Conservation (phyloP, 2,888 invertebrate species). For the Eupithecia dodoneata region DNA sequence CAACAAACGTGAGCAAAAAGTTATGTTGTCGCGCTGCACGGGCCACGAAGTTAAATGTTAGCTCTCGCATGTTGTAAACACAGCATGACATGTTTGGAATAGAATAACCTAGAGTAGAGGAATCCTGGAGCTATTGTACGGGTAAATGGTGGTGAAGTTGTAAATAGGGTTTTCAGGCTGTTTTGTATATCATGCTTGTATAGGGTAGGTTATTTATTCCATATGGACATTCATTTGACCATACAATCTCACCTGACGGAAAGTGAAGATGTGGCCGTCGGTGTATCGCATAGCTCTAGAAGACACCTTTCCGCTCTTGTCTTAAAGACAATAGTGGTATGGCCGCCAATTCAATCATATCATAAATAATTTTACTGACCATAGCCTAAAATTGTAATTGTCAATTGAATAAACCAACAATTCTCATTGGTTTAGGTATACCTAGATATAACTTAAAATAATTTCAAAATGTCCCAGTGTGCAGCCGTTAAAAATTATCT, state of each 20-base stretch:
- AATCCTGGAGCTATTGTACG: constrained; percentile 29
- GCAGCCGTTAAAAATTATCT: not conserved
- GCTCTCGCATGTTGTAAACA: constrained; percentile 68
- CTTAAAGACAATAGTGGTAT: too few relatives aligned
- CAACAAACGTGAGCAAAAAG: constrained; percentile 72
- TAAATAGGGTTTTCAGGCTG: not conserved
- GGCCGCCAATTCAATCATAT: not conserved
- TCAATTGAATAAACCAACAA: not conserved
- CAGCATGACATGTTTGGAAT: constrained; percentile 61
- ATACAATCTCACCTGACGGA: too few relatives aligned
- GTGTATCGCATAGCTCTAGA: too few relatives aligned
- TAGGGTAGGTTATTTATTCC: not conserved
- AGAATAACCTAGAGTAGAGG: constrained; percentile 47
- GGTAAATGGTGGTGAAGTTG: not conserved
- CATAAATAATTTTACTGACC: not conserved
- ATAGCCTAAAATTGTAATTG: not conserved
- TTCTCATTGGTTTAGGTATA: not conserved
- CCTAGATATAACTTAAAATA: not conserved
- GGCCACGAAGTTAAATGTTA: constrained; percentile 65
- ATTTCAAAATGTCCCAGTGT: not conserved
- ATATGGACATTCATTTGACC: too few relatives aligned
- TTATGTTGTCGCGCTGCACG: constrained; percentile 59
- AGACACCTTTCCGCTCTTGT: too few relatives aligned
- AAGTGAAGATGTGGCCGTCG: too few relatives aligned
- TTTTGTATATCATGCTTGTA: not conserved